Evolutionary conservation across 2,113 vertebrate species (phyloP).

Genomic region (Raja brachyura): DNA sequence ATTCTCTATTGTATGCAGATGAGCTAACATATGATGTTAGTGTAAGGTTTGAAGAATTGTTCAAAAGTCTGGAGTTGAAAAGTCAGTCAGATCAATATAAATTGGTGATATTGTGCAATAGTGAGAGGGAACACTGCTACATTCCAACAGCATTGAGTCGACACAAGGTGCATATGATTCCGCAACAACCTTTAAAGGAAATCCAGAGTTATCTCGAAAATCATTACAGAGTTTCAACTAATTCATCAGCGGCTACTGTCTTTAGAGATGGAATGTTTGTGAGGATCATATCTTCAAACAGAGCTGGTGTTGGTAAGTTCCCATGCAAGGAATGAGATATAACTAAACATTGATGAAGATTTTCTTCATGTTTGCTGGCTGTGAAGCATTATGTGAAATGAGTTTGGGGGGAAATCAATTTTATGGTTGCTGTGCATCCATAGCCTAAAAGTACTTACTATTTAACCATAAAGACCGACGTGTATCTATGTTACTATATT

Average conservation of each 20-base stretch:
- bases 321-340: not conserved
- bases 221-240: constrained; percentile 61
- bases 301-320: constrained; percentile 82
- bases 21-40: constrained; percentile 81
- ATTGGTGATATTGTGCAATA: constrained; percentile 75
- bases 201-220: constrained; percentile 67
- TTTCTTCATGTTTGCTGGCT: not conserved
- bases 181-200: constrained; percentile 52
- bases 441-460: not conserved
- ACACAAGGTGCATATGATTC: constrained; percentile 70
- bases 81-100: constrained; percentile 54
- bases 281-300: constrained; percentile 75
- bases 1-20: constrained; percentile 75
- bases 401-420: not conserved
- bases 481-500: no score
- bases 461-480: not conserved
- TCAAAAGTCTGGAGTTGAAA: constrained; percentile 61
- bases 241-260: constrained; percentile 59
- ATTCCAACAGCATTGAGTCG: constrained; percentile 84
- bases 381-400: not conserved
- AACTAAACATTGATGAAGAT: not conserved
- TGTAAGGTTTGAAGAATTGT: constrained; percentile 68
- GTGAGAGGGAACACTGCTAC: constrained; percentile 74
- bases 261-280: constrained; percentile 70
- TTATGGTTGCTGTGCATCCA: not conserved